Percentiles rank a stretch among this genome's conserved stretches.
These are phyloP conservation scores for Lydus trimaculatus DNA, from an alignment of 2,888 invertebrate genomes.

Conservation along the genomic window DNA sequence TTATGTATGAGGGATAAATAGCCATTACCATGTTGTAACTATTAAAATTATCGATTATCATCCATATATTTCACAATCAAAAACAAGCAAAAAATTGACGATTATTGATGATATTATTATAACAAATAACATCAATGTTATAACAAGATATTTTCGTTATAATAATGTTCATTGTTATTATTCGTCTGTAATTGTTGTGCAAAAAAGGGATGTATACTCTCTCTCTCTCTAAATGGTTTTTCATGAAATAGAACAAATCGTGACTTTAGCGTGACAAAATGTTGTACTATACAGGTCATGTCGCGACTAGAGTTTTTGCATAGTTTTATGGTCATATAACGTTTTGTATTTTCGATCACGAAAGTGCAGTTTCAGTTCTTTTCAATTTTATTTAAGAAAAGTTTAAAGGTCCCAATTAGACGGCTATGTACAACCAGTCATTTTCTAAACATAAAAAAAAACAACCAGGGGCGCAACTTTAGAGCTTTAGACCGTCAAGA, in stretches of 20 bases:
- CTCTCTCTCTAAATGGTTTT: not conserved
- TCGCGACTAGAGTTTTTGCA: not conserved
- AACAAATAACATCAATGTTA: slow-evolving; percentile 17
- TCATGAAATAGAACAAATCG: slow-evolving; percentile 8
- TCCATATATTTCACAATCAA: not conserved
- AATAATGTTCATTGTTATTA: not conserved
- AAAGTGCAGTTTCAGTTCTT: not conserved
- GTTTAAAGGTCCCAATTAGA: slow-evolving; percentile 4
- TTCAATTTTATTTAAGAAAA: not conserved
- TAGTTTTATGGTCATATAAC: slow-evolving; percentile 8
- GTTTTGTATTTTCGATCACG: slow-evolving; percentile 3
- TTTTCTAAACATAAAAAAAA: not conserved
- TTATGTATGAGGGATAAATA: slow-evolving; percentile 14
- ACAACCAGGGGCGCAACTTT: not conserved
- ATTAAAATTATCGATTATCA: slow-evolving; percentile 17
- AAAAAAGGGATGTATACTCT: not conserved
- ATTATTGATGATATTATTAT: slow-evolving; percentile 17
- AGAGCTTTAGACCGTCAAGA: too few species aligned
- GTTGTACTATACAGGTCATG: slow-evolving; percentile 2
- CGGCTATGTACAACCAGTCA: not conserved
- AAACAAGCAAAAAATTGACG: not conserved
- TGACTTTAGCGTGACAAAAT: not conserved
- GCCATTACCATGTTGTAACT: slow-evolving; percentile 12
- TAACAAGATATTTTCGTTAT: not conserved
- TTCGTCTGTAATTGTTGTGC: not conserved